Percentiles rank a stretch among this genome's conserved stretches.
These are phyloP conservation scores for Gallinago stenura DNA, from an alignment of 2,797 vertebrate species.

Conservation along the genomic window DNA sequence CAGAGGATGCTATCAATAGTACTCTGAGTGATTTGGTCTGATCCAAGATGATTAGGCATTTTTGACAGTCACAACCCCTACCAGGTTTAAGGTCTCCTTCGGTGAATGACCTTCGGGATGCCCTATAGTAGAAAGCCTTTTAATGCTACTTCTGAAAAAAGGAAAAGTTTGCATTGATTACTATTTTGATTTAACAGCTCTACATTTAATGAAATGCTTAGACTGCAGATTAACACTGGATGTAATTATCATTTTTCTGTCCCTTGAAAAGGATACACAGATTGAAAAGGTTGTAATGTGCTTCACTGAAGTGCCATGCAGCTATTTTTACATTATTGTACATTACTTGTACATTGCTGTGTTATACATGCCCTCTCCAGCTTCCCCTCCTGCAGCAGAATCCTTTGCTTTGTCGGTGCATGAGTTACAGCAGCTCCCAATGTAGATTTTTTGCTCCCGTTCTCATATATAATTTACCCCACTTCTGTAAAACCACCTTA, in stretches of 20 bases:
- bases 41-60: neutral
- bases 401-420: neutral
- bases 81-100: neutral
- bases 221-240: neutral
- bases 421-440: neutral
- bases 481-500: neutral
- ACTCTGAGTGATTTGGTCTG: conserved; percentile 28
- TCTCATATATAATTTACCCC: neutral
- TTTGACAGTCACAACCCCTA: neutral
- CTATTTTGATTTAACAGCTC: neutral
- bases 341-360: neutral
- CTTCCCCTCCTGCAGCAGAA: neutral
- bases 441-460: neutral
- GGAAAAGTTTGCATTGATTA: neutral
- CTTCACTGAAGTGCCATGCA: neutral
- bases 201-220: neutral
- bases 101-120: conserved; percentile 3
- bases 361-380: neutral
- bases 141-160: neutral
- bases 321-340: neutral
- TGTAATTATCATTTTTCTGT: neutral
- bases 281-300: neutral
- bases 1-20: conserved; percentile 15
- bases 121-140: neutral
- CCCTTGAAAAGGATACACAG: neutral